Evolutionary conservation across 2,113 vertebrate genomes (phyloP), one percentile per base, ranked within the genome.

Genomic region (Entosphenus tridentatus): DNA sequence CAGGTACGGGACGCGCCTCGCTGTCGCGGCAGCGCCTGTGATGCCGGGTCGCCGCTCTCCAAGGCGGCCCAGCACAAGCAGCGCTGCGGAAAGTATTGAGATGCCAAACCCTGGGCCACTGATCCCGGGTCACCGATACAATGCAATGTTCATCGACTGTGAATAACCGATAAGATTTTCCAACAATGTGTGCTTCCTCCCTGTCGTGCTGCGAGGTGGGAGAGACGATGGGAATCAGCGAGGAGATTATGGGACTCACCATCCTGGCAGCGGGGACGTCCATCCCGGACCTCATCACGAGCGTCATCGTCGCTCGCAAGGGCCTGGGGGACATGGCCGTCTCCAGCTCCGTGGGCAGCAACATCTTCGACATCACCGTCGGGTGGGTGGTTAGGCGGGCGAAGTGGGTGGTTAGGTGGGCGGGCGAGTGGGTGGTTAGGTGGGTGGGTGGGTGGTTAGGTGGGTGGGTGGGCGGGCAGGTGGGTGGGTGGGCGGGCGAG

Each of bases 291-390:
- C 87, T 96, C 57, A 96, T 96, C 76, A 96, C 90, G 74, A 96
- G 92, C 11, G 89, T 96, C 72, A 96, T 96, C 1, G 92, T 96
- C 11, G 92, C 92, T 11, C 81, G 88, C 56, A 96, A 96, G 73
- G 92, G 92, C 67, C 74, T 95, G 18, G 92, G 92, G 2, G 92
- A 96, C 81, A 96, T 96, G 92, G 92, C 92, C 0, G 89, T 96
- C 71, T 96, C 92, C 74, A 96, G 92, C 57, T 96, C 92, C 0
- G 90, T 96, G 68, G 92, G 92, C 77, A 95, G 89, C 73, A 96
- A 96, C 75, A 96, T 96, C 79, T 96, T 96, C 0, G 90, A 96
- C 68, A 96, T 96, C 80, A 96, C 92, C 1, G 76, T 96, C 13
- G 92, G 90, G 92, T 96, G 79, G 81, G 82, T 83, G 39, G 39